Conservation (phyloP, 2,113 vertebrate species). For the Ifrita kowaldi region DNA sequence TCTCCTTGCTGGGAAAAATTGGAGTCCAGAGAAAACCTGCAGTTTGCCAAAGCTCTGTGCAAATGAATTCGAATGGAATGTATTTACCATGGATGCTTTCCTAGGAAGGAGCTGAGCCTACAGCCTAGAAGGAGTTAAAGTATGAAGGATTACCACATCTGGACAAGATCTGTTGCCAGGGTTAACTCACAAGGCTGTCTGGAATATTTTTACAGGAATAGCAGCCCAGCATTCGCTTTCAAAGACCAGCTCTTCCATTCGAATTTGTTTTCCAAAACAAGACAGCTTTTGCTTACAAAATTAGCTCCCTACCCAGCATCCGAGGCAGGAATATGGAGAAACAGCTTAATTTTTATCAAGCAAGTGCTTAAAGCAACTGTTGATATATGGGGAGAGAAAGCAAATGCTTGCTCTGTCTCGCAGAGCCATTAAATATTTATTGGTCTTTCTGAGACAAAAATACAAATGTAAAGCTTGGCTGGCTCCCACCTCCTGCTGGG, state of each 20-base stretch:
- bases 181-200: neutral
- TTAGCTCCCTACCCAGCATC: neutral
- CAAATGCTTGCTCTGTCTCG: fast-evolving
- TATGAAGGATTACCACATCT: neutral
- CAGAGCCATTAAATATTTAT: constrained; percentile 4
- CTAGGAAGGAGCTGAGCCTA: neutral
- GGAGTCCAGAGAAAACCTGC: neutral
- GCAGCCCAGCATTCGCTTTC: neutral
- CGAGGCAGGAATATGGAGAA: neutral
- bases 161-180: constrained; percentile 10
- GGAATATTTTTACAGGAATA: neutral
- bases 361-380: neutral
- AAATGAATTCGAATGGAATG: neutral
- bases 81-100: neutral
- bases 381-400: neutral
- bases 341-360: neutral
- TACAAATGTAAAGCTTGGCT: neutral
- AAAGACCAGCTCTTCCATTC: neutral
- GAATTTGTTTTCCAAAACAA: neutral
- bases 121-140: constrained; percentile 6
- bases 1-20: neutral
- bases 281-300: neutral
- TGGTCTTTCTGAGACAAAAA: neutral
- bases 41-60: neutral
- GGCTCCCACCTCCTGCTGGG: neutral